These are phyloP conservation scores for Caenorhabditis sp. DNA, from an alignment of 2,888 invertebrate species.

Conservation along the genomic window DNA sequence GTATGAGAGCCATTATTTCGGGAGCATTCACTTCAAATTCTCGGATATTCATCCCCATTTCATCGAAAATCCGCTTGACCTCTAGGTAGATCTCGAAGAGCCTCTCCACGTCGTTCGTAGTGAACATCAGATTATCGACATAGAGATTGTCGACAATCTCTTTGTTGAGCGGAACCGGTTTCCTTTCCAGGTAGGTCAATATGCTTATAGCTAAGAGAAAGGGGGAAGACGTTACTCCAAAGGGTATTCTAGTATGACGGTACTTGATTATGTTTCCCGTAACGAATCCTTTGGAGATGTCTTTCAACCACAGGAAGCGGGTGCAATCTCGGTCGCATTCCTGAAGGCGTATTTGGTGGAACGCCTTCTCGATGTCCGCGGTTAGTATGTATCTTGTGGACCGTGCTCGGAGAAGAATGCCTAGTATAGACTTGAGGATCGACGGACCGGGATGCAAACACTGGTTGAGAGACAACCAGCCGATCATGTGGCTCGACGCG, in stretches of 20 bases:
- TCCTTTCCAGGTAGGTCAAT: not conserved
- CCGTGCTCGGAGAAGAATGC: conserved; percentile 57
- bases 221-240: conserved; percentile 39
- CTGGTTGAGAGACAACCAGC: conserved; percentile 62
- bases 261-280: conserved; percentile 2
- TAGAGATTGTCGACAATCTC: conserved; percentile 35
- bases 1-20: not conserved
- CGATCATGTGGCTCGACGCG: conserved; percentile 42
- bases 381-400: conserved; percentile 29
- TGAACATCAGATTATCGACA: conserved; percentile 57
- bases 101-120: conserved; percentile 18
- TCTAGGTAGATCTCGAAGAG: not conserved
- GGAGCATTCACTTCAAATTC: conserved; percentile 5
- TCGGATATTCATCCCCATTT: conserved; percentile 11
- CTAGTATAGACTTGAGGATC: conserved; percentile 34
- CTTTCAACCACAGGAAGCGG: conserved; percentile 68
- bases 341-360: conserved; percentile 65
- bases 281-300: conserved; percentile 40
- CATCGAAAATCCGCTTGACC: not conserved
- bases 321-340: conserved; percentile 60
- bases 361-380: conserved; percentile 73
- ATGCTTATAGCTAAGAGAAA: conserved; percentile 65
- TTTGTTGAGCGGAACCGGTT: not conserved
- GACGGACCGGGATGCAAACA: conserved; percentile 53
- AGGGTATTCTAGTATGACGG: conserved; percentile 51